Evolutionary conservation across 1,140 invertebrate species (phyloP).

Genomic region (Amyelois transitella): DNA sequence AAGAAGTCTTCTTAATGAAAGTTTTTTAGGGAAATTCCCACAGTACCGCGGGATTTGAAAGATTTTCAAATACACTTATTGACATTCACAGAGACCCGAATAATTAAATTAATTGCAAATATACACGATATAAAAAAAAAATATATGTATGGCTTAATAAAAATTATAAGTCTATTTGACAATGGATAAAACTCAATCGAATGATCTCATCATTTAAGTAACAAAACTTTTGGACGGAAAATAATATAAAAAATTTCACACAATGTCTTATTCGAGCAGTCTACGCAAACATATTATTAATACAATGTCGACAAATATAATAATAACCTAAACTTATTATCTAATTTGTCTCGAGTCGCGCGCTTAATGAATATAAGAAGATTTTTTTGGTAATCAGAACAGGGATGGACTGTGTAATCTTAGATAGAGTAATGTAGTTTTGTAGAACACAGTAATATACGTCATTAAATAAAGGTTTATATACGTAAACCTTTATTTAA

Average conservation of each 20-base stretch:
- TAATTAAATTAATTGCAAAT: neutral
- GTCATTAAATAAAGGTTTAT: neutral
- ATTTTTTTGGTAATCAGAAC: neutral
- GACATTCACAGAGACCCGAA: neutral
- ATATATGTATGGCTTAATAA: neutral
- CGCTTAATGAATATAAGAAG: too few relatives aligned
- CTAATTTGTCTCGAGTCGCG: constrained; percentile 18
- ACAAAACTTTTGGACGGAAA: constrained; percentile 9
- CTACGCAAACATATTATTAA: constrained; percentile 5
- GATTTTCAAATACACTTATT: too few relatives aligned
- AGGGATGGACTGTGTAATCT: neutral
- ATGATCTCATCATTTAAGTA: neutral
- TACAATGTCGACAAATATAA: neutral
- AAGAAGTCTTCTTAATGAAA: too few relatives aligned
- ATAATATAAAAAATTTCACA: constrained; percentile 12
- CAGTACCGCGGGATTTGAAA: too few relatives aligned
- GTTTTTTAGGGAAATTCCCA: too few relatives aligned
- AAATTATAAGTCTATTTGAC: neutral
- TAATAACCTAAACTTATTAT: constrained; percentile 6
- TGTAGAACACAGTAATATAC: neutral
- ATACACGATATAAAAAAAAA: neutral
- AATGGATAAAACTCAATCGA: neutral
- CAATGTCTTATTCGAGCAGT: constrained; percentile 10
- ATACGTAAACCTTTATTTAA: too few relatives aligned
- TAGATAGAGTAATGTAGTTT: neutral